Evolutionary conservation across 2,113 vertebrate genomes (phyloP).

Genomic region (Pterocles burchelli): DNA sequence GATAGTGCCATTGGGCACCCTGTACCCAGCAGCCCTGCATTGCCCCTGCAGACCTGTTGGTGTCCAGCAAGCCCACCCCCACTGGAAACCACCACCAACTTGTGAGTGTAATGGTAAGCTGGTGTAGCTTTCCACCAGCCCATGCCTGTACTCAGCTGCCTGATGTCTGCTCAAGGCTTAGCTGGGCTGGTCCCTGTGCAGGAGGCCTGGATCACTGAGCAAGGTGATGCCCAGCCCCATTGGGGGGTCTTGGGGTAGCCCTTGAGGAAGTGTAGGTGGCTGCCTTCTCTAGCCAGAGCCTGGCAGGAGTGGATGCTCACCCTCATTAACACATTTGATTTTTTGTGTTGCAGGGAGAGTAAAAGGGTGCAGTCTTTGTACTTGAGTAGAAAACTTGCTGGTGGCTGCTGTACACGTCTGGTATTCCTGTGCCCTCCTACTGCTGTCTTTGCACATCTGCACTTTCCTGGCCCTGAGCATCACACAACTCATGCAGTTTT

Average conservation of each 20-base stretch:
- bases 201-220: neutral
- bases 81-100: neutral
- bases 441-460: fast-evolving
- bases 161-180: neutral
- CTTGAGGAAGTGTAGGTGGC: neutral
- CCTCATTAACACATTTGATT: neutral
- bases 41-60: too few relatives aligned
- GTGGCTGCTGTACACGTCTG: fast-evolving
- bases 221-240: fast-evolving
- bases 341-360: neutral
- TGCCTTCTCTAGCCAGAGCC: neutral
- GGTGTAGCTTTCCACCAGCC: neutral
- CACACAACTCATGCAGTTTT: fast-evolving
- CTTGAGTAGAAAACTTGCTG: neutral
- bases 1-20: fast-evolving
- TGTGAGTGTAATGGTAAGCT: too few relatives aligned
- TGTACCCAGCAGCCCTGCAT: neutral
- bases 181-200: neutral
- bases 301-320: neutral
- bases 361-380: neutral
- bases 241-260: neutral
- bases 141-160: neutral
- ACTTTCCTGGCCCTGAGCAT: neutral
- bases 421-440: neutral
- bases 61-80: neutral